Evolutionary conservation across 2,113 vertebrate genomes (phyloP).

Genomic region (Cephalopholis sonnerati): DNA sequence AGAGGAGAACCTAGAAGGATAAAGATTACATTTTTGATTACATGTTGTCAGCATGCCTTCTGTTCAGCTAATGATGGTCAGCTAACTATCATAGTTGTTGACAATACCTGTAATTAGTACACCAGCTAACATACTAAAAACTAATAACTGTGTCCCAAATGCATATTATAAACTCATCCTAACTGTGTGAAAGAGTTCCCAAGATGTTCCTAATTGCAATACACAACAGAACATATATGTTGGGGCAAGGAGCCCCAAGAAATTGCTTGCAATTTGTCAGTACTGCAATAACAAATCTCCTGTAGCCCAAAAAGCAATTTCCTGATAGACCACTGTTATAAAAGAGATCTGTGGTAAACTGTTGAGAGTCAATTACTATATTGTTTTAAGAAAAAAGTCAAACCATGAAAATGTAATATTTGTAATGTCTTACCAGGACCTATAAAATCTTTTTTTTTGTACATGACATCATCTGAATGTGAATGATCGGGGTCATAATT

Average conservation of each 20-base stretch:
- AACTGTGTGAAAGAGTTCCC: background rate
- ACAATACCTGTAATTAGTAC: background rate
- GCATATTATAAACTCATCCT: background rate
- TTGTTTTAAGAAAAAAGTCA: background rate
- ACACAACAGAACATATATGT: background rate
- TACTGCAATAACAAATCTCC: constrained; percentile 5
- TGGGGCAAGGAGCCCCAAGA: background rate
- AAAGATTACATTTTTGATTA: background rate
- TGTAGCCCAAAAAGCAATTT: background rate
- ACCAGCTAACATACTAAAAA: background rate
- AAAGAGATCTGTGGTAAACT: background rate
- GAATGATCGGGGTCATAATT: background rate
- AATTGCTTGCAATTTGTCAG: background rate
- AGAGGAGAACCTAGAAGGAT: background rate
- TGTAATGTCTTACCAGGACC: background rate
- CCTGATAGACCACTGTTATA: background rate
- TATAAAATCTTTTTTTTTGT: background rate
- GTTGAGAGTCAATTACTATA: background rate
- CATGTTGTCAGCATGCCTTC: background rate
- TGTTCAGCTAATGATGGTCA: background rate
- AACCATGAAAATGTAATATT: background rate
- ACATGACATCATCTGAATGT: no score
- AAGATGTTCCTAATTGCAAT: no score
- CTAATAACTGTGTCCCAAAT: background rate
- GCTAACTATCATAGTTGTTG: background rate